Conservation (phyloP, 2,888 invertebrate species). For the Pachymerium ferrugineum region DNA sequence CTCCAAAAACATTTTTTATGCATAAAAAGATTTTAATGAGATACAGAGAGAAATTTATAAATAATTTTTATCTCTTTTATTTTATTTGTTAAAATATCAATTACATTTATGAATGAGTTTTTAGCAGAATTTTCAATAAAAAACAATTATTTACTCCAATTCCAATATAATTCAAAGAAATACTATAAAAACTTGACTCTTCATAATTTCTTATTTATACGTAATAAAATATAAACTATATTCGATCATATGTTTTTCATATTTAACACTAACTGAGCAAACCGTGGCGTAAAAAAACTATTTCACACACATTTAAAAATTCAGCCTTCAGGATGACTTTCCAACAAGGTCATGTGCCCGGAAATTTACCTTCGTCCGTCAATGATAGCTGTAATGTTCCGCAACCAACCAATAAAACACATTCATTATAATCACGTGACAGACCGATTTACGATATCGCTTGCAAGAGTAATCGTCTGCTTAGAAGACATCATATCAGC, state of each 20-base stretch:
- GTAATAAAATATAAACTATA: background rate
- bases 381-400: background rate
- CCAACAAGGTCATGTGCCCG: constrained; percentile 8
- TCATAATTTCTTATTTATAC: background rate
- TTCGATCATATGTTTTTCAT: background rate
- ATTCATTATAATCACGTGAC: background rate
- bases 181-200: background rate
- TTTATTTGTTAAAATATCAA: background rate
- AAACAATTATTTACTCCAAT: background rate
- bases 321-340: constrained; percentile 9
- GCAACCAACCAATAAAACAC: background rate
- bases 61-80: background rate
- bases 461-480: background rate
- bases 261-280: too few species aligned
- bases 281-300: too few species aligned
- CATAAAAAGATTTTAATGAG: too few species aligned
- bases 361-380: background rate
- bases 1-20: too few species aligned
- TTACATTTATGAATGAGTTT: background rate
- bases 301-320: background rate
- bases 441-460: background rate
- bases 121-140: too few species aligned
- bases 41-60: background rate
- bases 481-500: background rate
- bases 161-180: background rate